Evolutionary conservation across 1,140 invertebrate genomes (phyloP).

Genomic region (Diachasma alloeum): DNA sequence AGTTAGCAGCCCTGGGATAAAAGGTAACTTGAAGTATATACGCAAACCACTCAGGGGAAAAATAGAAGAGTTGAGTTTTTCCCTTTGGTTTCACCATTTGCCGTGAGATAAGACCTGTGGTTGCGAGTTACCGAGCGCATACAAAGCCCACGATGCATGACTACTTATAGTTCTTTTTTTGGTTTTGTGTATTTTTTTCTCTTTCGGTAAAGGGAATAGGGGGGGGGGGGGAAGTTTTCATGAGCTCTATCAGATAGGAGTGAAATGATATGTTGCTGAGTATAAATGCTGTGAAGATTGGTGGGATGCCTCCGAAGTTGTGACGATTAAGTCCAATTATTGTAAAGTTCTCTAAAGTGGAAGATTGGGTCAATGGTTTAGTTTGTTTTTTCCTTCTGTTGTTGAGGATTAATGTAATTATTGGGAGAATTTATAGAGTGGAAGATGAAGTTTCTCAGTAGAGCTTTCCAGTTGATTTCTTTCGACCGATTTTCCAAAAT

Average conservation of each 20-base stretch:
- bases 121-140: not conserved
- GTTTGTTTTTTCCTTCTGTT: no score
- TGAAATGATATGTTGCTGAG: not conserved
- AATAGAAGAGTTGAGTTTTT: conserved; percentile 2
- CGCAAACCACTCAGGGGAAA: not conserved
- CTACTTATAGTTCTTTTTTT: not conserved
- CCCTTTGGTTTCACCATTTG: not conserved
- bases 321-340: no score
- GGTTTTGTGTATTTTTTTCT: not conserved
- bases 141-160: not conserved
- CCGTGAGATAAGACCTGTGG: not conserved
- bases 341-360: no score
- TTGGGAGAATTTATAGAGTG: not conserved
- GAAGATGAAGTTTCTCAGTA: not conserved
- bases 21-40: conserved; percentile 1
- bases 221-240: not conserved
- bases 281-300: no score
- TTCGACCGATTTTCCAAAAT: not conserved
- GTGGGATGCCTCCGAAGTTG: no score
- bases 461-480: not conserved
- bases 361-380: no score
- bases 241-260: not conserved
- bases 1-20: not conserved
- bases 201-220: not conserved
- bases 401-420: no score